A percentile compares a stretch with the other conserved stretches of the same genome.
Evolutionary conservation across 2,888 invertebrate species (phyloP).

Genomic region (Lottia scabra): DNA sequence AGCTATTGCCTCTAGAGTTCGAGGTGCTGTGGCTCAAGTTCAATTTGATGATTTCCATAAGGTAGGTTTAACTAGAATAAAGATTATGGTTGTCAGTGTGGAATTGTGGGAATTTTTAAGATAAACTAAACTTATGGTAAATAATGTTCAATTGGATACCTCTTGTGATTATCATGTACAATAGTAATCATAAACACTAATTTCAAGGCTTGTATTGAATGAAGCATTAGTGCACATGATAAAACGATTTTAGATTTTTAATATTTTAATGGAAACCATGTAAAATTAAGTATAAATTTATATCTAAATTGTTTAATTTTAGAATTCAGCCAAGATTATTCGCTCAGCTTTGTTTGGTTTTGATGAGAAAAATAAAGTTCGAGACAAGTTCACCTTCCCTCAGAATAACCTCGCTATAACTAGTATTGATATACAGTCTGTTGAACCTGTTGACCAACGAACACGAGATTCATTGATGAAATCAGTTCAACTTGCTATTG

Average conservation of each 20-base stretch:
- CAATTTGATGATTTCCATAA: slow-evolving; percentile 73
- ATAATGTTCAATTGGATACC: too few species aligned
- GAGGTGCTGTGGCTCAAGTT: slow-evolving; percentile 71
- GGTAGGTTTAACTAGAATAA: slow-evolving; percentile 56
- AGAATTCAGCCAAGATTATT: slow-evolving; percentile 72
- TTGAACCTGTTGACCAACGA: slow-evolving; percentile 72
- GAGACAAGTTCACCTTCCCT: slow-evolving; percentile 68
- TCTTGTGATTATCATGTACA: too few species aligned
- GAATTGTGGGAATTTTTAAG: too few species aligned
- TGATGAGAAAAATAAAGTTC: slow-evolving; percentile 69
- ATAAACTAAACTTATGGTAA: too few species aligned
- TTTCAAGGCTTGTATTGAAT: too few species aligned
- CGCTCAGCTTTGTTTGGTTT: slow-evolving; percentile 71
- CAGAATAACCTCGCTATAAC: slow-evolving; percentile 71
- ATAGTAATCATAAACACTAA: too few species aligned
- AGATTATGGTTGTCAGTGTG: too few species aligned
- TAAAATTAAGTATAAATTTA: too few species aligned
- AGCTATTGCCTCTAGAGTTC: slow-evolving; percentile 71
- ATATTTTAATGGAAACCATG: too few species aligned
- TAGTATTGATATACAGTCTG: slow-evolving; percentile 72
- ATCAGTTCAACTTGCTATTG: slow-evolving; percentile 72
- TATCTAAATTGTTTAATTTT: slow-evolving; percentile 30
- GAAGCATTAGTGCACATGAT: too few species aligned
- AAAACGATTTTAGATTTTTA: too few species aligned
- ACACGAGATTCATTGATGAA: slow-evolving; percentile 72